Evolutionary conservation across 2,888 invertebrate species (phyloP).

Genomic region (Seira sanloemensis): DNA sequence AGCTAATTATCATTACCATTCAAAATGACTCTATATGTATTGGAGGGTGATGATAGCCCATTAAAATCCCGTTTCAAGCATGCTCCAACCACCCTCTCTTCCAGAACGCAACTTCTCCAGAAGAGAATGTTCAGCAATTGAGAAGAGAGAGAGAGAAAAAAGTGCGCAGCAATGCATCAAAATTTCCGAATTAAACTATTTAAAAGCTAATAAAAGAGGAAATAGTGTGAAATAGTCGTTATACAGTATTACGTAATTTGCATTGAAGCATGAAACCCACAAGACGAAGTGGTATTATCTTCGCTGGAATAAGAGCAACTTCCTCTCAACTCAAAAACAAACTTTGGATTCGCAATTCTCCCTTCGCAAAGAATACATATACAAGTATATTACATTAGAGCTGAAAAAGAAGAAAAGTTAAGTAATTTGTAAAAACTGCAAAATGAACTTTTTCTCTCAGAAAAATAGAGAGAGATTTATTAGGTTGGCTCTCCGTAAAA

Average conservation of each 20-base stretch:
- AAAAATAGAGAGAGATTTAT: slow-evolving; percentile 53
- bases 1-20: background rate
- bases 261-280: background rate
- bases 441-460: slow-evolving; percentile 37
- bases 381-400: slow-evolving; percentile 6
- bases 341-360: background rate
- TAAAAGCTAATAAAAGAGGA: slow-evolving; percentile 8
- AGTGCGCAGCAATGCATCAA: slow-evolving; percentile 17
- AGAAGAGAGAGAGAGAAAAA: no score
- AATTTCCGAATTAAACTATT: slow-evolving; percentile 8
- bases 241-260: slow-evolving; percentile 7
- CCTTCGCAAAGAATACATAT: background rate
- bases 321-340: background rate
- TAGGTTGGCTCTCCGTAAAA: slow-evolving; percentile 41
- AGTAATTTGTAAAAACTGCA: slow-evolving; percentile 50
- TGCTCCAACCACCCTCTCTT: no score
- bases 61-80: no score
- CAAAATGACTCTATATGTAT: background rate
- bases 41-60: background rate
- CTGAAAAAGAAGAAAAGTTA: background rate
- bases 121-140: no score
- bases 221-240: background rate
- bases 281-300: background rate
- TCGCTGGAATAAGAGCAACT: background rate
- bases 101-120: background rate